These are phyloP conservation scores for Polietes domitor DNA, from an alignment of 2,888 invertebrate genomes.

Conservation along the genomic window DNA sequence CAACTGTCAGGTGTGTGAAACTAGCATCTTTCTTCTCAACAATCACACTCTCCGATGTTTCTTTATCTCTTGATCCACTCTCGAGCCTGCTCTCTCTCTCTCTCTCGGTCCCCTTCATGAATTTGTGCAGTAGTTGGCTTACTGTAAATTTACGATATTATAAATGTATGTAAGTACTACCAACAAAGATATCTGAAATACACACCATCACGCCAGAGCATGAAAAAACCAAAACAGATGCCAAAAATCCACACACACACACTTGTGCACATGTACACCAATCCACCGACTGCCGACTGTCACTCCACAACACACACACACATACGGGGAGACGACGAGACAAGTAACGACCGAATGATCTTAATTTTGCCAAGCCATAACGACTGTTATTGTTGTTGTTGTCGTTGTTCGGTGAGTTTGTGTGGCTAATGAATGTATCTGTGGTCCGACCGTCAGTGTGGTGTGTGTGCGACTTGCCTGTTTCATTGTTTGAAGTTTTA, in stretches of 20 bases:
- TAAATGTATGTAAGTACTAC: not conserved
- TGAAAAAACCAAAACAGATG: slow-evolving; percentile 42
- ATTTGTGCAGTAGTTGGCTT: not conserved
- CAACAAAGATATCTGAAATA: slow-evolving; percentile 5
- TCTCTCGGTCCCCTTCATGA: too few species aligned
- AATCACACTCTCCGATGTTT: too few species aligned
- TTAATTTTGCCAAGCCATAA: not conserved
- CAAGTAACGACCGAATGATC: not conserved
- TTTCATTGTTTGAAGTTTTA: slow-evolving; percentile 28
- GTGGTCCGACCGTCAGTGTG: not conserved
- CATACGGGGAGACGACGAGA: not conserved
- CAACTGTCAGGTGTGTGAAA: too few species aligned
- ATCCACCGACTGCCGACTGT: not conserved
- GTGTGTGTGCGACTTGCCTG: not conserved
- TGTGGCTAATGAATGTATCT: not conserved
- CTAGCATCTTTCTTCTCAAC: too few species aligned
- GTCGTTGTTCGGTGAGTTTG: slow-evolving; percentile 6
- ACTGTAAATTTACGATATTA: slow-evolving; percentile 20
- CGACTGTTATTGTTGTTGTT: not conserved
- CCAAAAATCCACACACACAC: slow-evolving; percentile 26
- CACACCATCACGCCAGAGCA: not conserved
- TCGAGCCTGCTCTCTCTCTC: too few species aligned
- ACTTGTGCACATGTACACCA: not conserved
- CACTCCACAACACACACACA: too few species aligned
- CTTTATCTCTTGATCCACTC: too few species aligned